Evolutionary conservation across 37 sponge, comb jelly and placozoan genomes (phyloP).

Genomic region (Halisarca cf. caerulea): DNA sequence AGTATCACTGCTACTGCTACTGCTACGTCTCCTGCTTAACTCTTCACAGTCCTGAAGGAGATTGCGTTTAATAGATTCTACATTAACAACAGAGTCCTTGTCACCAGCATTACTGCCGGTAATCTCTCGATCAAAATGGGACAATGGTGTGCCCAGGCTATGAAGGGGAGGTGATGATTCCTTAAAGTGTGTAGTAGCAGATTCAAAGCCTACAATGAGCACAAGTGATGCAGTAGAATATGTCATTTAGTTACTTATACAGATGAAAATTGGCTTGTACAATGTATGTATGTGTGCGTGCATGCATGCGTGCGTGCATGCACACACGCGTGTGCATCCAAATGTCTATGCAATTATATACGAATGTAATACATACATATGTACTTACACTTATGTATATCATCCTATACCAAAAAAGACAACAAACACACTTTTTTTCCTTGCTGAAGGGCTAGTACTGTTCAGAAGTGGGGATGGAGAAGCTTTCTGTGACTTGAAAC

Average conservation of each 20-base stretch:
- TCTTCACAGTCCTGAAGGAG: neutral
- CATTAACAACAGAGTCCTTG: neutral
- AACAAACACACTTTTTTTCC: neutral
- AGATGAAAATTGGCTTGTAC: too few relatives aligned
- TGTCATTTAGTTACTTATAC: too few relatives aligned
- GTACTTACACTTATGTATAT: neutral
- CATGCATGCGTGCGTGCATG: too few relatives aligned
- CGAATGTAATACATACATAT: neutral
- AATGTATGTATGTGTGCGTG: too few relatives aligned
- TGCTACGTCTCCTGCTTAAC: neutral
- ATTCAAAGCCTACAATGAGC: conserved; percentile 9
- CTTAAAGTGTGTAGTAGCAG: neutral
- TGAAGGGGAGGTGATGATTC: neutral
- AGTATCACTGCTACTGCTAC: neutral
- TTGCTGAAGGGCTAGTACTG: neutral
- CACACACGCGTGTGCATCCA: too few relatives aligned
- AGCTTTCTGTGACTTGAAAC: neutral
- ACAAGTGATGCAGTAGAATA: too few relatives aligned
- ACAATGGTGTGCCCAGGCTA: conserved; percentile 17
- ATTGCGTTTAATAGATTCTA: neutral
- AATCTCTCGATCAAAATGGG: neutral
- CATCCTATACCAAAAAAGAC: too few relatives aligned
- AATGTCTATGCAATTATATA: too few relatives aligned
- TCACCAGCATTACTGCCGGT: neutral
- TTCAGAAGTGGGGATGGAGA: neutral